Conservation (phyloP, 2,797 vertebrate genomes). For the Lindbergichthys nudifrons region DNA sequence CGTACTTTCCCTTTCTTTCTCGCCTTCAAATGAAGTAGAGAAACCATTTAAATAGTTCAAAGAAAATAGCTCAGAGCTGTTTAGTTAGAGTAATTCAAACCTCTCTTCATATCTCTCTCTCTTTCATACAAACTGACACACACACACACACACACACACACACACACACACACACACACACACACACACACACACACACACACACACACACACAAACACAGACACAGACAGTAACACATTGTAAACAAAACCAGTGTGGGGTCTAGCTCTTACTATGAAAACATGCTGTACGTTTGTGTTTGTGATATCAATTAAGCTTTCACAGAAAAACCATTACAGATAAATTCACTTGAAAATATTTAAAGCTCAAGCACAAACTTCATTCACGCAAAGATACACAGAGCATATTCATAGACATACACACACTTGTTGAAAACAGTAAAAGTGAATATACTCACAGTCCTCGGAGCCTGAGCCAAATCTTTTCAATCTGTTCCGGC, state of each 20-base stretch:
- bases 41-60: constrained; percentile 18
- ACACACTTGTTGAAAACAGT: constrained; percentile 58
- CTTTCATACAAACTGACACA: background rate
- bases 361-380: background rate
- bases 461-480: constrained; percentile 97
- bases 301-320: background rate
- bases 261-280: constrained; percentile 11
- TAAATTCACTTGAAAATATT: background rate
- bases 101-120: background rate
- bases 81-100: constrained; percentile 22
- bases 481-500: constrained; percentile 98
- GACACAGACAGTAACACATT: background rate
- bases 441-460: constrained; percentile 91
- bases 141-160: background rate
- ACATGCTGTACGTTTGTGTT: background rate
- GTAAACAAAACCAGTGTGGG: constrained; percentile 16
- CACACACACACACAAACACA: constrained; percentile 9
- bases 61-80: constrained; percentile 2
- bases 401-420: constrained; percentile 12
- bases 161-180: background rate
- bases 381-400: background rate
- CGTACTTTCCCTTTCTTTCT: constrained; percentile 9
- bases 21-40: constrained; percentile 1
- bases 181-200: background rate
- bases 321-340: background rate